These are phyloP conservation scores for Vannuccia rotundouncinata DNA, from an alignment of 2,888 invertebrate genomes.

Conservation along the genomic window DNA sequence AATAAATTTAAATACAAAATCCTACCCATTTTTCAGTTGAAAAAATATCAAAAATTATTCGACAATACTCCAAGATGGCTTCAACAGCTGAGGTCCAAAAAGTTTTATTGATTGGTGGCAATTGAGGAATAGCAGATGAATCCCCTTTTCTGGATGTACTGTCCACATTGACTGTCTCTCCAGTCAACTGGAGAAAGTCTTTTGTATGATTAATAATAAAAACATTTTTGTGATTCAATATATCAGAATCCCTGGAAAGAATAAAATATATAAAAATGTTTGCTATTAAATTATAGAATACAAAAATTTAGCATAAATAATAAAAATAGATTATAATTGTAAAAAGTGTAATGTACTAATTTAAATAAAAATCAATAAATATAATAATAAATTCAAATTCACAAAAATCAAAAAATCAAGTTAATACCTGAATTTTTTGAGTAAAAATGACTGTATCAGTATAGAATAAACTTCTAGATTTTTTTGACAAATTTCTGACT, in stretches of 20 bases:
- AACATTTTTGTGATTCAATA: slow-evolving; percentile 20
- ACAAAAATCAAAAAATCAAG: no score
- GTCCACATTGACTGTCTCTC: not conserved
- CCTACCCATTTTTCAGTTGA: slow-evolving; percentile 75
- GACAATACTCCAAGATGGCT: slow-evolving; percentile 72
- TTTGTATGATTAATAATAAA: not conserved
- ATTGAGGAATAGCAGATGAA: not conserved
- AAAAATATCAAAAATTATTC: slow-evolving; percentile 94
- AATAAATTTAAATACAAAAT: no score
- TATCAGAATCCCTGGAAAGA: not conserved
- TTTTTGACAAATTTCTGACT: no score
- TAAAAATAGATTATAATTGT: no score
- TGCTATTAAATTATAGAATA: no score
- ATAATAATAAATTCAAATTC: no score
- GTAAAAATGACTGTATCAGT: no score
- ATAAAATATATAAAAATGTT: not conserved
- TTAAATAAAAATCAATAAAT: no score
- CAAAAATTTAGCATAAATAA: no score
- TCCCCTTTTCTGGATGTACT: not conserved
- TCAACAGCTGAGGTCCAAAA: slow-evolving; percentile 33
- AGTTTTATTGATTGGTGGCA: slow-evolving; percentile 29
- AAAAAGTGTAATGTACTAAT: no score
- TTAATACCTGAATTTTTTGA: no score
- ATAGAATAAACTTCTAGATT: no score
- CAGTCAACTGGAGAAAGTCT: not conserved